Base-by-base conservation (phyloP, 2,113 vertebrate genomes). In the Brachypodius melanocephalos region DNA sequence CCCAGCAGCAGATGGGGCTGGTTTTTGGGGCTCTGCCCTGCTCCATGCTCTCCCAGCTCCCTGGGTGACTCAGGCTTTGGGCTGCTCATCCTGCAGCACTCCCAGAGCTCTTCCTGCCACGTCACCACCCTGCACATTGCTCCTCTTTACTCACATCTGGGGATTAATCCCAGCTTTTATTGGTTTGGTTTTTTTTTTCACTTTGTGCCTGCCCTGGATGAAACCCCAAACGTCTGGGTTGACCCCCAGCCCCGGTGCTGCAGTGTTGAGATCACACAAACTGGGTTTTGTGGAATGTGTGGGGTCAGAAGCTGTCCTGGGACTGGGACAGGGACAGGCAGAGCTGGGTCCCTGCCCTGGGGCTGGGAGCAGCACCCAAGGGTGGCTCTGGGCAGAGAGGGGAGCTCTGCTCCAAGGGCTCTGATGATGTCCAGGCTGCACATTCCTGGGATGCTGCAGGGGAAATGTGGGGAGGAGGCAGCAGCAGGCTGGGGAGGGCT, bases 141-240 rank as follows among this genome's bases (percentile, higher is more conserved):
- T 13, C 17, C 46, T 17, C 29, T 72, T 51, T 8, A 7, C 36
- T n/a, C 13, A 40, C 14, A 57, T 7, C 3, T 1, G 0, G 17
- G 4, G 5, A 40, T 57, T 31, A 8, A 38, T 15, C 65, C 5
- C 36, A 9, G 42, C 38, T 17, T 12, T 19, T 32, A 51, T 25
- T 17, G 2, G 38, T 38, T 38, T 38, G 38, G 8, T 38, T 38
- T 22, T 51, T 16, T 28, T 52, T 52, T 18, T 17, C 7, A 3
- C 2, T 1, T 25, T 5, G 0, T n/a, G 52, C 49, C 67, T 66
- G 11, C 14, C 16, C 31, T 32, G 52, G 54, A 1, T 46, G 31
- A 17, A 79, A 4, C 45, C 8, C 67, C 57, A 49, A 28, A 25
- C 9, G 25, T 8, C 12, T 38, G 73, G 46, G 40, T 55, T 25